These are phyloP conservation scores for Sclerodermus sp. DNA, from an alignment of 2,888 invertebrate species.

Conservation along the genomic window DNA sequence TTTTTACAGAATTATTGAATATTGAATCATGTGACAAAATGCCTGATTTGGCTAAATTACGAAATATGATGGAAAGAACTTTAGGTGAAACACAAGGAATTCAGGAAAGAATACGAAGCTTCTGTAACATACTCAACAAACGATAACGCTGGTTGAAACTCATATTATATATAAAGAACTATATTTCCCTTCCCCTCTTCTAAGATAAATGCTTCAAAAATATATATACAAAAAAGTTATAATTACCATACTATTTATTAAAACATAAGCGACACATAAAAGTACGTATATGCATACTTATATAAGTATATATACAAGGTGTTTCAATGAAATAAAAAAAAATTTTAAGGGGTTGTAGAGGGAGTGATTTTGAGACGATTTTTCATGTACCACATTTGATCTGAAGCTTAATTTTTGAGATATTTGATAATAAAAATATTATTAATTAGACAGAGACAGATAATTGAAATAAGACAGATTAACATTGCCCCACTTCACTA, in stretches of 20 bases:
- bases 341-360: too few species aligned
- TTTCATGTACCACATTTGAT: too few species aligned
- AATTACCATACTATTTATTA: conserved; percentile 52
- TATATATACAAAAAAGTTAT: conserved; percentile 37
- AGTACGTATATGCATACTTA: too few species aligned
- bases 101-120: conserved; percentile 43
- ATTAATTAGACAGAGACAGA: too few species aligned
- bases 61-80: conserved; percentile 50
- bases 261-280: conserved; percentile 23
- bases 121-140: conserved; percentile 53
- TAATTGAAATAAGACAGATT: too few species aligned
- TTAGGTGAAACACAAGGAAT: conserved; percentile 42
- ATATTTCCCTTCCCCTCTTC: too few species aligned
- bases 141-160: conserved; percentile 54
- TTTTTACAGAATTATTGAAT: conserved; percentile 81
- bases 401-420: too few species aligned
- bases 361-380: too few species aligned
- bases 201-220: conserved; percentile 23
- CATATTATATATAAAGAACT: conserved; percentile 20
- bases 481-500: too few species aligned
- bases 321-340: too few species aligned
- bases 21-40: conserved; percentile 75
- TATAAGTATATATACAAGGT: too few species aligned
- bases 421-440: too few species aligned
- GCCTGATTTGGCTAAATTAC: conserved; percentile 70